Conservation (phyloP, 2,797 vertebrate species). For the Antennarius maculatus region DNA sequence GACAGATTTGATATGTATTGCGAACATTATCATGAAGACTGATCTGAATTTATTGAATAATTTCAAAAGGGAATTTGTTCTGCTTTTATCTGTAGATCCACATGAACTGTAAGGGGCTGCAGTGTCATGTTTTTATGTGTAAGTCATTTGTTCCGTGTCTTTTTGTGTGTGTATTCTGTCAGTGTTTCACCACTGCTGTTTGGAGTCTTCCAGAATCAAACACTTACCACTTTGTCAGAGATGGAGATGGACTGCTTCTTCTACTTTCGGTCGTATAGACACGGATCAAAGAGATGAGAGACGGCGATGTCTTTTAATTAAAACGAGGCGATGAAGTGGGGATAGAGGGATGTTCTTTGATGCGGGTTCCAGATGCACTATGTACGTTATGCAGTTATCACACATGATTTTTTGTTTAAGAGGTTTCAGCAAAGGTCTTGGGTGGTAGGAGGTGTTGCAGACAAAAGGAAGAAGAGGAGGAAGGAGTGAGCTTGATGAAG, state of each 20-base stretch:
- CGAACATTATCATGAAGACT: slow-evolving; percentile 69
- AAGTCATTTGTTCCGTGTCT: slow-evolving; percentile 26
- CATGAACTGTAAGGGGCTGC: slow-evolving; percentile 25
- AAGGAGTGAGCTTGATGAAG: slow-evolving; percentile 71
- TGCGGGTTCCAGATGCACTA: slow-evolving; percentile 67
- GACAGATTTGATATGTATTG: slow-evolving; percentile 75
- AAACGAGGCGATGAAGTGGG: slow-evolving; percentile 60
- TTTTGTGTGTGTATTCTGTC: slow-evolving; percentile 37
- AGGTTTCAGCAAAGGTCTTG: slow-evolving; percentile 65
- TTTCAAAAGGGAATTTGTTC: slow-evolving; percentile 68
- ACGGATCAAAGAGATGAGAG: slow-evolving; percentile 80
- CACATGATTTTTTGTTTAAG: slow-evolving; percentile 69
- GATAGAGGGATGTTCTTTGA: slow-evolving; percentile 76
- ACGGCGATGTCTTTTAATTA: slow-evolving; percentile 80
- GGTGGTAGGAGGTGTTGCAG: slow-evolving; percentile 62
- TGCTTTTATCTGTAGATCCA: slow-evolving; percentile 45
- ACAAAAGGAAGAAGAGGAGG: slow-evolving; percentile 53
- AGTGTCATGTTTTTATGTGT: slow-evolving; percentile 23
- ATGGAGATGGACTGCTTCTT: slow-evolving; percentile 57
- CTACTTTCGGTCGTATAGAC: slow-evolving; percentile 53
- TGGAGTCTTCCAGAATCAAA: slow-evolving; percentile 52
- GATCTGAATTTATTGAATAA: slow-evolving; percentile 72
- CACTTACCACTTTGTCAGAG: slow-evolving; percentile 67
- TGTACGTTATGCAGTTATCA: slow-evolving; percentile 68
- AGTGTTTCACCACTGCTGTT: slow-evolving; percentile 15